Percentiles rank a stretch among this genome's conserved stretches.
Evolutionary conservation across 2,888 invertebrate species (phyloP).

Genomic region (Eupithecia dodoneata): DNA sequence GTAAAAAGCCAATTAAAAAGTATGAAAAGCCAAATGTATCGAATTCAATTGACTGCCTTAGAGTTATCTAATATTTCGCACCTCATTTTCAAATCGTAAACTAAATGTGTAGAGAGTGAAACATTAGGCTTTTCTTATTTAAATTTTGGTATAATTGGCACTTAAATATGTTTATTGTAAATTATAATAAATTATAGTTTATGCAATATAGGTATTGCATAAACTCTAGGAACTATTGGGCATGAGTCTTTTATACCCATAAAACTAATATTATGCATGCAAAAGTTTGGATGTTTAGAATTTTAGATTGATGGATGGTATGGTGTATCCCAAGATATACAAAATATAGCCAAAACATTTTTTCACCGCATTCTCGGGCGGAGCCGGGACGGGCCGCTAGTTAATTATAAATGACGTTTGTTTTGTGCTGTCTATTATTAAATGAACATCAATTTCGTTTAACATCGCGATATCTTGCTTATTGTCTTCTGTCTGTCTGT

Average conservation of each 20-base stretch:
- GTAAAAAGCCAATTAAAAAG: no score
- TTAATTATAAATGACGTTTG: no score
- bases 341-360: no score
- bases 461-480: not conserved
- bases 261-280: no score
- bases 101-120: slow-evolving; percentile 1
- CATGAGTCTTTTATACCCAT: not conserved
- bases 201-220: not conserved
- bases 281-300: no score
- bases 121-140: not conserved
- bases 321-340: no score
- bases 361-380: no score
- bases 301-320: no score
- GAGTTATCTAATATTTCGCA: not conserved
- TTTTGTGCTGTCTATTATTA: not conserved
- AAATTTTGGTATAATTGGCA: slow-evolving; percentile 3
- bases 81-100: not conserved
- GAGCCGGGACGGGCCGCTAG: no score
- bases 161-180: not conserved
- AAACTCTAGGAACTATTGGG: no score
- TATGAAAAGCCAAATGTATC: not conserved
- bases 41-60: not conserved
- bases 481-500: no score
- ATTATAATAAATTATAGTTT: not conserved
- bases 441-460: not conserved